Evolutionary conservation across 1,140 invertebrate genomes (phyloP), one percentile per base, ranked within the genome.

Genomic region (Drosophila santomea): DNA sequence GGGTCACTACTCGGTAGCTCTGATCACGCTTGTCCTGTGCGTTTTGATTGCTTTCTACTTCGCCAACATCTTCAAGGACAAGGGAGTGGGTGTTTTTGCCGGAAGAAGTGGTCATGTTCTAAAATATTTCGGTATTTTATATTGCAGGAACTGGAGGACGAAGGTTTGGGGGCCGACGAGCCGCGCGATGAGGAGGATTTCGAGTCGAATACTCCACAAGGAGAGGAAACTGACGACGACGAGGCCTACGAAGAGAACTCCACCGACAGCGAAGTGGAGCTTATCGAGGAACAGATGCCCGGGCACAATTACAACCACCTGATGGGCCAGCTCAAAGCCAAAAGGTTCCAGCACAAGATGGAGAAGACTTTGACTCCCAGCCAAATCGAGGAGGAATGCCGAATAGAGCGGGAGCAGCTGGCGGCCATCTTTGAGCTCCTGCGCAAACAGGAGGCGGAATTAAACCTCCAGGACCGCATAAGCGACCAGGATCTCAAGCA

Each of bases 401-500:
- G 90, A n/a, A 91, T 91, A 20, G 90, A 91, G 51, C 69, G 88
- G 4, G 80, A 91, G 59, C 90, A 91, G 50, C 56, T 91, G 51
- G 80, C 90, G 3, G 90, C 88, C 3, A 91, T 91, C 25, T 91
- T 91, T 45, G 90, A 91, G 17, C 55, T 91, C 2, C 52, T 91
- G 23, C 89, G 91, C 32, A 91, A 80, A 41, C 90, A 91, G 52
- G 90, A 91, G 39, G 74, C 78, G 15, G 90, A 91, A 61, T 25
- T 91, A 3, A 91, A 91, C 67, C 85, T 86, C 8, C 88, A 89
- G 41, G 90, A 91, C 72, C 80, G 83, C 4, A 91, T 91, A 0
- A 90, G 91, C 44, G 90, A 91, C 25, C 57, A 55, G 23, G 90
- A 91, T 51, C 76, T 91, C 14, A 85, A 82, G 36, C 74, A 88